Evolutionary conservation across 2,797 vertebrate species (phyloP).

Genomic region (Pangasius larnaudii): DNA sequence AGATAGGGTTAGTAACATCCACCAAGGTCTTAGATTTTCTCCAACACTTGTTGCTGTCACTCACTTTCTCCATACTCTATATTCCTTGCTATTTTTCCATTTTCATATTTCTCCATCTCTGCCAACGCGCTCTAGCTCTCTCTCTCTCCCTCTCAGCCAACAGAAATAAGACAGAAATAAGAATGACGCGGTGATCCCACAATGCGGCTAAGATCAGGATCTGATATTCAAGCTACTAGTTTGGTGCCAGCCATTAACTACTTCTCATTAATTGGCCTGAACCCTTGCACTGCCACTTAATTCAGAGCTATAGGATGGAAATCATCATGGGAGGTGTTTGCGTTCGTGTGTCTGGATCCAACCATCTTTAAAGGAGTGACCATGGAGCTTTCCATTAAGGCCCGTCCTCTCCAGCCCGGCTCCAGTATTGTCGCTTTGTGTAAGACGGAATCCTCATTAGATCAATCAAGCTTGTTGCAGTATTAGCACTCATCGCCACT

Average conservation of each 20-base stretch:
- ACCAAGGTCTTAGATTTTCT: slow-evolving; percentile 64
- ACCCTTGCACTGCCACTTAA: slow-evolving; percentile 73
- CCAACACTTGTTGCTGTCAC: slow-evolving; percentile 63
- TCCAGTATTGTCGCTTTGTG: slow-evolving; percentile 68
- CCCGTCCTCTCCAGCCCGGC: slow-evolving; percentile 74
- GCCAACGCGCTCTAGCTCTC: slow-evolving; percentile 45
- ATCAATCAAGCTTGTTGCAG: slow-evolving; percentile 70
- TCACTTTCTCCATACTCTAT: slow-evolving; percentile 36
- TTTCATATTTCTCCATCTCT: slow-evolving; percentile 58
- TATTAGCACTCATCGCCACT: slow-evolving; percentile 76
- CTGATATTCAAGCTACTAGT: slow-evolving; percentile 70
- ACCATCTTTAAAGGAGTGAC: slow-evolving; percentile 76
- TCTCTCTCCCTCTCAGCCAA: slow-evolving; percentile 65
- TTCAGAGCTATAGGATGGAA: slow-evolving; percentile 69
- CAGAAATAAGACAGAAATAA: slow-evolving; percentile 71
- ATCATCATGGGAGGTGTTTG: slow-evolving; percentile 65
- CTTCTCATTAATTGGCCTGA: slow-evolving; percentile 59
- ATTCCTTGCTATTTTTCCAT: slow-evolving; percentile 32
- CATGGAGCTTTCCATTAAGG: slow-evolving; percentile 76
- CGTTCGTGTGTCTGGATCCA: slow-evolving; percentile 53
- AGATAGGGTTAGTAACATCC: slow-evolving; percentile 64
- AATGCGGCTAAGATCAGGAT: slow-evolving; percentile 78
- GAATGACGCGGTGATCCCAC: slow-evolving; percentile 69
- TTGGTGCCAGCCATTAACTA: slow-evolving; percentile 75
- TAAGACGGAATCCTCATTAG: slow-evolving; percentile 79